phyloP scores from a whole-genome alignment of 2,797 vertebrate genomes.

The Bradypus variegatus region DNA sequence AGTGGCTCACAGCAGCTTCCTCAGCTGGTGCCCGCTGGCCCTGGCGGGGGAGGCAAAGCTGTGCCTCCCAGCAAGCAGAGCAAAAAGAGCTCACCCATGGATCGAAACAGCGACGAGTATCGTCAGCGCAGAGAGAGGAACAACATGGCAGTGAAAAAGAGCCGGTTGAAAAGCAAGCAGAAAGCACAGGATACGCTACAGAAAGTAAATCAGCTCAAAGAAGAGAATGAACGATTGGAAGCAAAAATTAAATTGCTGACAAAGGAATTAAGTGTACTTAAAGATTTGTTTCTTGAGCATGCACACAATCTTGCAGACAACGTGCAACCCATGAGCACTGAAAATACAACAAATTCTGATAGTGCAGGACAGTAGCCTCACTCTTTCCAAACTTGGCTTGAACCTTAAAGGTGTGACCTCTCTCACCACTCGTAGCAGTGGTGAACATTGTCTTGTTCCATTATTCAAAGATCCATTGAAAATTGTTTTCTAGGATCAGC shows the following conservation, averaged over 20 bases:
- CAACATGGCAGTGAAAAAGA: constrained; percentile 99
- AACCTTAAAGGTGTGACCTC: constrained; percentile 40
- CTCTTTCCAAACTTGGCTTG: neutral
- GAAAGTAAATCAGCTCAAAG: constrained; percentile 95
- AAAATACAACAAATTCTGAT: constrained; percentile 73
- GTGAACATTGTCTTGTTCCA: constrained; percentile 42
- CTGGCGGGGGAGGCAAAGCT: constrained; percentile 85
- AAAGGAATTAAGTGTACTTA: constrained; percentile 96
- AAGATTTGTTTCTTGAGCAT: constrained; percentile 98
- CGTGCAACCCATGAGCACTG: constrained; percentile 80
- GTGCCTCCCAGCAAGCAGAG: constrained; percentile 83
- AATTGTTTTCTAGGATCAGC: constrained; percentile 63
- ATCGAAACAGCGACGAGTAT: constrained; percentile 96
- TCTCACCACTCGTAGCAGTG: neutral
- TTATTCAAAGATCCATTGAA: constrained; percentile 45
- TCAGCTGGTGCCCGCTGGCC: constrained; percentile 81
- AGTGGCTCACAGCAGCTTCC: constrained; percentile 85
- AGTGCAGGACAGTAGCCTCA: constrained; percentile 65
- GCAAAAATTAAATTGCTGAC: constrained; percentile 98
- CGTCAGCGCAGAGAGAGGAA: constrained; percentile 91
- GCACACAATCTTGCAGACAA: constrained; percentile 95
- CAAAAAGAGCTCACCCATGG: constrained; percentile 82
- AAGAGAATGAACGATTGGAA: constrained; percentile 97
- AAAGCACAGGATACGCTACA: constrained; percentile 96
- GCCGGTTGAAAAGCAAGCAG: constrained; percentile 96